Conservation (phyloP, 2,797 vertebrate genomes). For the Ibycter americanus region DNA sequence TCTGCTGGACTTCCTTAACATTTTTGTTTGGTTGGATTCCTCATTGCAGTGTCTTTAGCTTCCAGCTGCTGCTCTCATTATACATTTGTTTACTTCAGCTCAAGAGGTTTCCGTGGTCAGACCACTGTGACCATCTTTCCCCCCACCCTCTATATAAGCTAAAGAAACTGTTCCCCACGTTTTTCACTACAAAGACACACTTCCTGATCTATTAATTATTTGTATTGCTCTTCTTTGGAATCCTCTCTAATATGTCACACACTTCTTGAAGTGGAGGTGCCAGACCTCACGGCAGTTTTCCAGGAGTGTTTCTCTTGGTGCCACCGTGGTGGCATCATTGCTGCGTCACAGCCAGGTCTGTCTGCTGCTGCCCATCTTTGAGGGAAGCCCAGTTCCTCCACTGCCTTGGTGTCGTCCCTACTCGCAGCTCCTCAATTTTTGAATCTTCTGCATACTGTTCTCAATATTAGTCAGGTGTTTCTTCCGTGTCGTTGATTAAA, state of each 20-base stretch:
- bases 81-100: background rate
- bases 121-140: background rate
- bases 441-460: background rate
- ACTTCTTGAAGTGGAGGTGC: fast-evolving
- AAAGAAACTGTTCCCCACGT: fast-evolving
- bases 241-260: background rate
- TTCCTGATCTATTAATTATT: background rate
- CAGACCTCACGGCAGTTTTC: background rate
- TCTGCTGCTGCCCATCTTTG: background rate
- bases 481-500: background rate
- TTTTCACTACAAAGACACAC: background rate
- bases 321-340: background rate
- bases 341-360: background rate
- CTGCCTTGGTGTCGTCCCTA: background rate
- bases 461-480: background rate
- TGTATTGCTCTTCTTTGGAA: background rate
- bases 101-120: background rate
- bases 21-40: background rate
- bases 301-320: background rate
- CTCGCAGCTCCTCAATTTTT: fast-evolving
- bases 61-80: background rate
- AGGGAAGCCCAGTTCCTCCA: background rate
- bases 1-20: background rate
- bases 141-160: background rate
- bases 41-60: background rate